Percentiles rank a stretch among this genome's conserved stretches.
These are phyloP conservation scores for Silurus aristotelis DNA, from an alignment of 2,797 vertebrate species.

Conservation along the genomic window DNA sequence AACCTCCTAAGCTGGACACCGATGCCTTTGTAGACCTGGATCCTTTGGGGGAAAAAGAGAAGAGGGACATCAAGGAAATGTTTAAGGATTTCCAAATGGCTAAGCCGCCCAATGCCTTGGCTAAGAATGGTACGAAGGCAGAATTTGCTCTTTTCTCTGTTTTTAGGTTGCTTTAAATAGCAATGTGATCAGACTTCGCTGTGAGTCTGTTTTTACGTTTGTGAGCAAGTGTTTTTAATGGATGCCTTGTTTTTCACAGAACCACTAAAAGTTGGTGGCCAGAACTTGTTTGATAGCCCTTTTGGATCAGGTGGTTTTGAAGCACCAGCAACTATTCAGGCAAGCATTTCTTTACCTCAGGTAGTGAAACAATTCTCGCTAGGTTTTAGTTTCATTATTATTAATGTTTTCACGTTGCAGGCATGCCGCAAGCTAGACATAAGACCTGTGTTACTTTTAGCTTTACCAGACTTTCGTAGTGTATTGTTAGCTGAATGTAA, in stretches of 20 bases:
- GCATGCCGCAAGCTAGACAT: neutral
- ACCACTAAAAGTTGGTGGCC: conserved; percentile 56
- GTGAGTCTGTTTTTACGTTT: neutral
- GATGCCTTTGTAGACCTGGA: conserved; percentile 91
- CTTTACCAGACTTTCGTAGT: neutral
- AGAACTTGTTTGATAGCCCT: conserved; percentile 79
- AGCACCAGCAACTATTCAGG: conserved; percentile 68
- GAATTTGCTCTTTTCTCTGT: neutral
- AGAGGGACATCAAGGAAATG: conserved; percentile 91
- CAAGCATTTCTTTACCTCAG: conserved; percentile 58
- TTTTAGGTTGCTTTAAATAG: neutral
- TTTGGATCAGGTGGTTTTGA: conserved; percentile 76
- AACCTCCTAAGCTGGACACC: conserved; percentile 76
- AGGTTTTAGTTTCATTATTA: neutral
- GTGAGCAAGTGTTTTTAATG: neutral
- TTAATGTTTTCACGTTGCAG: neutral
- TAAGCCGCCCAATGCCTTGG: conserved; percentile 87
- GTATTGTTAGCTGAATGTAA: neutral
- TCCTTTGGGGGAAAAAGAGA: conserved; percentile 90
- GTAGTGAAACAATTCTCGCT: neutral
- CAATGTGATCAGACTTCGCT: neutral
- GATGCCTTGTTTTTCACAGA: conserved; percentile 26
- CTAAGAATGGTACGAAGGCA: conserved; percentile 75
- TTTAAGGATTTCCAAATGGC: conserved; percentile 94
- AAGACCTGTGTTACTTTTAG: neutral